phyloP scores from a whole-genome alignment of 1,140 invertebrate species.

The Papilio polytes region DNA sequence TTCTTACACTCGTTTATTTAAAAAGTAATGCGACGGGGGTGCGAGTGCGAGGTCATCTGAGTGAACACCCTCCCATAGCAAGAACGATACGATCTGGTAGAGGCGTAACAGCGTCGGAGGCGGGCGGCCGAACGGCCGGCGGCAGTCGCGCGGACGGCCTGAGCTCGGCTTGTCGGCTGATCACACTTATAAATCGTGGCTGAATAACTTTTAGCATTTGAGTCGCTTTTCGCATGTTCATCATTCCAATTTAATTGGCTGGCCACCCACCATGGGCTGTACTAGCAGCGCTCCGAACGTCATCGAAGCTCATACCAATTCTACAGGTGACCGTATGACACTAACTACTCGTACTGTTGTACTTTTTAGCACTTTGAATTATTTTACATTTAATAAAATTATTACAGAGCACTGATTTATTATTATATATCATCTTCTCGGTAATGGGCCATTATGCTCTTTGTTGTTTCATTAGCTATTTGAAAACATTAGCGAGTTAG shows the following conservation, averaged over 20 bases:
- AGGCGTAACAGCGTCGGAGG: slow-evolving; percentile 55
- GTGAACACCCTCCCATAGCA: slow-evolving; percentile 74
- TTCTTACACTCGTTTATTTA: slow-evolving; percentile 78
- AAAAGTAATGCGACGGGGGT: slow-evolving; percentile 83
- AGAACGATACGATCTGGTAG: slow-evolving; percentile 74
- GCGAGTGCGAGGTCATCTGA: slow-evolving; percentile 81
- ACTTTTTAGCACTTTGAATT: slow-evolving; percentile 37
- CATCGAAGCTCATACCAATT: slow-evolving; percentile 51
- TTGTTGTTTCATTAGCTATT: slow-evolving; percentile 49
- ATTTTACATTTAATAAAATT: background rate
- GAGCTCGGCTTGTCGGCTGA: slow-evolving; percentile 61
- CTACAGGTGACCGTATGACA: slow-evolving; percentile 54
- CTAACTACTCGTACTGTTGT: slow-evolving; percentile 27
- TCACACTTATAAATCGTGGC: slow-evolving; percentile 37
- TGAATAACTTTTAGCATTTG: background rate
- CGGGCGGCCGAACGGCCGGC: background rate
- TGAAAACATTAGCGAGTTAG: slow-evolving; percentile 44
- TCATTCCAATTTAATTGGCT: background rate
- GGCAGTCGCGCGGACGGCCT: slow-evolving; percentile 61
- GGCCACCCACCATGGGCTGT: slow-evolving; percentile 70
- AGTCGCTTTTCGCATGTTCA: background rate
- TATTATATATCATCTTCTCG: slow-evolving; percentile 4
- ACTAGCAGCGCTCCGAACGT: slow-evolving; percentile 72
- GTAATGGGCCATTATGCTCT: slow-evolving; percentile 35
- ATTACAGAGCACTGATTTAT: slow-evolving; percentile 20